Conservation (phyloP, 2,888 invertebrate species). For the Sepiola atlantica region DNA sequence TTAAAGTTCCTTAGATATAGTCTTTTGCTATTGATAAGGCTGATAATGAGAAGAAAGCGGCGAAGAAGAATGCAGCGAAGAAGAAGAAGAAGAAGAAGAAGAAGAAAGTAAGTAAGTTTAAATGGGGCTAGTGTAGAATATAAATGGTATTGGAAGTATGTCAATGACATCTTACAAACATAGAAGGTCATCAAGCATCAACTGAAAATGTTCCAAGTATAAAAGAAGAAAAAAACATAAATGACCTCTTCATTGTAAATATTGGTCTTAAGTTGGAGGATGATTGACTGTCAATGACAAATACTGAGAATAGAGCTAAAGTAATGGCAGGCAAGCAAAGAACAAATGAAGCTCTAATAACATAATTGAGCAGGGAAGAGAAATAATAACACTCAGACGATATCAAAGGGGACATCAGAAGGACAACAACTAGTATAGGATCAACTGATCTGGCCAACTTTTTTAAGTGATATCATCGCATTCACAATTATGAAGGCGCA, state of each 20-base stretch:
- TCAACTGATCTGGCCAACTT: not conserved
- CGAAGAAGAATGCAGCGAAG: not conserved
- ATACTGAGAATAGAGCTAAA: not conserved
- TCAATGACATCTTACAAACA: slow-evolving; percentile 32
- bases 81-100: not conserved
- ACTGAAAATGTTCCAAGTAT: slow-evolving; percentile 20
- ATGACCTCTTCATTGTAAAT: slow-evolving; percentile 32
- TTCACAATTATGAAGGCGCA: not conserved
- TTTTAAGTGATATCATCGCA: not conserved
- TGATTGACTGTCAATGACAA: not conserved
- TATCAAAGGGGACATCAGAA: not conserved
- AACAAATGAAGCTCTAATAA: slow-evolving; percentile 32
- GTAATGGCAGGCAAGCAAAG: not conserved
- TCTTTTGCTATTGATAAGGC: not conserved
- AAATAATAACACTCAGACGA: not conserved
- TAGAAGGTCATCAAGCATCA: slow-evolving; percentile 23
- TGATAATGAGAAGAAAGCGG: not conserved
- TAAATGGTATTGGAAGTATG: slow-evolving; percentile 32
- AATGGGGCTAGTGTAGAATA: not conserved
- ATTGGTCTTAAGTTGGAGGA: not conserved
- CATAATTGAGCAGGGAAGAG: not conserved
- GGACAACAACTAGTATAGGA: not conserved
- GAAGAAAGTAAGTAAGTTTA: not conserved
- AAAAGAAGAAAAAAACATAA: slow-evolving; percentile 32
- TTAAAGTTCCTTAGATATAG: not conserved